Conservation (phyloP, 2,888 invertebrate species). For the Tolmerus cingulatus region DNA sequence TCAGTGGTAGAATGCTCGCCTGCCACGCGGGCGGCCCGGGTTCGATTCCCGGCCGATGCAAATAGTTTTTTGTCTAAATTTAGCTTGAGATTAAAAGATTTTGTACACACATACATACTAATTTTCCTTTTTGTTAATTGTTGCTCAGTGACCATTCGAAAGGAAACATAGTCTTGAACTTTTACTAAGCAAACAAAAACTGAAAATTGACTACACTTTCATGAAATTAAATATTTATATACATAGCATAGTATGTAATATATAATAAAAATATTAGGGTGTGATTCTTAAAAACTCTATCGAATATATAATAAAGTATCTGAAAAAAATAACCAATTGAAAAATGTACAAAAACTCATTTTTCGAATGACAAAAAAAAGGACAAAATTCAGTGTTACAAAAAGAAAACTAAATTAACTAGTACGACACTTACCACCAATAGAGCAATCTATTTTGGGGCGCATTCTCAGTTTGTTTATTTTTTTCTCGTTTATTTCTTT, state of each 20-base stretch:
- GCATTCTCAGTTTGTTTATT: conserved; percentile 10
- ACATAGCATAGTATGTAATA: too few species aligned
- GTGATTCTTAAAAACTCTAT: too few species aligned
- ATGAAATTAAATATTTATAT: too few species aligned
- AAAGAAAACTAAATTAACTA: neutral
- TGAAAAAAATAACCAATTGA: neutral
- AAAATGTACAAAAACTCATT: neutral
- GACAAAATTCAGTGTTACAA: neutral
- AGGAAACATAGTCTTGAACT: too few species aligned
- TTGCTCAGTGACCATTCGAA: too few species aligned
- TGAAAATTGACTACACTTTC: too few species aligned
- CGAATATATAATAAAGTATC: too few species aligned
- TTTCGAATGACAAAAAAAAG: neutral
- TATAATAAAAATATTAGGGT: too few species aligned
- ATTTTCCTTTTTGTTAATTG: too few species aligned
- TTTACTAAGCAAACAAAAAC: too few species aligned
- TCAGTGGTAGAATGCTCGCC: conserved; percentile 54
- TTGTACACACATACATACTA: too few species aligned
- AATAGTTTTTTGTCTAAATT: neutral
- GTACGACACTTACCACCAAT: conserved; percentile 14
- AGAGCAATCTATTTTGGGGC: conserved; percentile 22
- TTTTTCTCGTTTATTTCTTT: neutral
- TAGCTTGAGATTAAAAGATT: neutral
- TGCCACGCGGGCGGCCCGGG: conserved; percentile 54
- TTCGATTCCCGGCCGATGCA: conserved; percentile 53